Evolutionary conservation across 2,797 vertebrate genomes (phyloP), one percentile per base, ranked within the genome.

Genomic region (Podarcis lilfordi): DNA sequence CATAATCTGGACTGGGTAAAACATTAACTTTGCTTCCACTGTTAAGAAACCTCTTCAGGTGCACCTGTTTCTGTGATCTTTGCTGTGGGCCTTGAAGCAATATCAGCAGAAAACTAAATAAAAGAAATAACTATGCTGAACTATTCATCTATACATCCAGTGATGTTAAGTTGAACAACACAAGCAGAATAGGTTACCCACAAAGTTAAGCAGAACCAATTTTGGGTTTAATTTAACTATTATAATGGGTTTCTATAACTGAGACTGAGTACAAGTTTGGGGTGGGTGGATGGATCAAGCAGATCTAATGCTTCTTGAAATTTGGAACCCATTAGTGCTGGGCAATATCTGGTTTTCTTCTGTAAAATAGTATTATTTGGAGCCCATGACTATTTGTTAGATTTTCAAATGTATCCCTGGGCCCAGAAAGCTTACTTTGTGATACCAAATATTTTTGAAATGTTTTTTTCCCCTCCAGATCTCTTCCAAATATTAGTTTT

Each of bases 21-120:
- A 93, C 90, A 72, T 92, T 95, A 93, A 93, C 94, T 96, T 94
- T 92, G 92, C 87, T 94, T 93, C 90, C 80, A 9, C 1, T 40
- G 55, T 89, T 86, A 88, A 92, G 5, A 83, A 85, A 88, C 84
- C 88, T 86, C 86, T 66, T 1, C 40, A 4, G 91, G 84, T 91
- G 93, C 92, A 90, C 94, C 92, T 91, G 88, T 2, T 68, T 75
- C 5, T 19, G 19, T 7, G 1, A 43, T 64, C 59, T 40, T 88
- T 88, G 80, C 55, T 37, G 40, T 80, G 86, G 94, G 85, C 71
- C 13, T 15, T 0, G 13, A 64, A 64, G 7, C 61, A 19, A 23
- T 64, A 64, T 64, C 61, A 64, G 7, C 61, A 64, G 17, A 64
- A 3, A 82, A 88, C 76, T 0, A 45, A 86, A 50, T 76, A 74